These are phyloP conservation scores for Kryptopterus vitreolus DNA, from an alignment of 2,797 vertebrate species.

Conservation along the genomic window DNA sequence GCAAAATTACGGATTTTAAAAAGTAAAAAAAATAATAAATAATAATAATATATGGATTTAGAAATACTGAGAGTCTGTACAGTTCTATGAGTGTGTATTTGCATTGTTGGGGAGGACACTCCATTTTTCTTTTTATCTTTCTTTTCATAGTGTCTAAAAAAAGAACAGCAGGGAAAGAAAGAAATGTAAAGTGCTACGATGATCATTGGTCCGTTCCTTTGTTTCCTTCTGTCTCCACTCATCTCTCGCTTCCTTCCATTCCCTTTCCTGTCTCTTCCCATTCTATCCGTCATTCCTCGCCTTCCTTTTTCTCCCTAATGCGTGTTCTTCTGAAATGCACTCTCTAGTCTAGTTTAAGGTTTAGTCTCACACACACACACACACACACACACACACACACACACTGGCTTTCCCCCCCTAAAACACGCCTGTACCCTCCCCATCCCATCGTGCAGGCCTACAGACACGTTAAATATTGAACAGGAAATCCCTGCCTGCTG, in stretches of 20 bases:
- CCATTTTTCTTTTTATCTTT: background rate
- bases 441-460: conserved; percentile 9
- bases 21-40: no score
- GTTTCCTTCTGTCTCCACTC: background rate
- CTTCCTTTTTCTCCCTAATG: background rate
- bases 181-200: background rate
- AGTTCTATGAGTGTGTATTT: no score
- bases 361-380: background rate
- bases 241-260: conserved; percentile 9
- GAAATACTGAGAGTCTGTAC: no score
- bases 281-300: background rate
- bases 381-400: background rate
- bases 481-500: conserved; percentile 44
- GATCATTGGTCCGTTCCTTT: background rate
- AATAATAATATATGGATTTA: no score
- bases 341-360: background rate
- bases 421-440: background rate
- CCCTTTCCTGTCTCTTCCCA: background rate
- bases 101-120: no score
- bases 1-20: no score
- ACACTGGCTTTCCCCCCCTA: background rate
- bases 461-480: conserved; percentile 65
- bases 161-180: background rate
- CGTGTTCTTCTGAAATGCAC: background rate
- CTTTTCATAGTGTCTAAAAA: background rate